These are phyloP conservation scores for Uropetala carovei DNA, from an alignment of 2,888 invertebrate genomes.

Conservation along the genomic window DNA sequence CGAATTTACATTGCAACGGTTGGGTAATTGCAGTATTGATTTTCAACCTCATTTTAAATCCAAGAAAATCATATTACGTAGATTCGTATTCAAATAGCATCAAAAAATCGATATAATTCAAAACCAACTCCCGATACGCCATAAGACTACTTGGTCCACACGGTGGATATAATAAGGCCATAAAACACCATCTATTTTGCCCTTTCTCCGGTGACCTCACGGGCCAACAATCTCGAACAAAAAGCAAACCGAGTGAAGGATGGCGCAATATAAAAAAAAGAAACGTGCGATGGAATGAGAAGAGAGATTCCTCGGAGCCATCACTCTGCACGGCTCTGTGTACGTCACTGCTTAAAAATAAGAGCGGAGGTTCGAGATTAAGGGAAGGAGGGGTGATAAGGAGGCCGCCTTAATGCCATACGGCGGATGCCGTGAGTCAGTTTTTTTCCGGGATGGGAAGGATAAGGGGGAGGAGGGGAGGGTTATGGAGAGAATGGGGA, in stretches of 20 bases:
- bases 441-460: not conserved
- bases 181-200: constrained; percentile 31
- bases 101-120: not conserved
- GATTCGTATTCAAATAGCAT: not conserved
- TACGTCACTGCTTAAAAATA: constrained; percentile 28
- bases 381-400: not conserved
- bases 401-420: not conserved
- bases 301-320: not conserved
- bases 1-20: no score
- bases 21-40: no score
- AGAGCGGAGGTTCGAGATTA: not conserved
- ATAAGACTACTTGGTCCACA: not conserved
- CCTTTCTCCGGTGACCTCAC: constrained; percentile 13
- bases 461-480: not conserved
- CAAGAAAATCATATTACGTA: no score
- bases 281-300: not conserved
- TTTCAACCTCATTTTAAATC: no score
- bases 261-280: constrained; percentile 15
- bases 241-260: constrained; percentile 15
- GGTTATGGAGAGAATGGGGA: not conserved
- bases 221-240: not conserved
- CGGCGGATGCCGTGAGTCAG: constrained; percentile 21
- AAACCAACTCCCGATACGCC: not conserved
- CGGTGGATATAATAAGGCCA: constrained; percentile 25
- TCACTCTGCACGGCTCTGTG: not conserved